phyloP scores from a whole-genome alignment of 2,797 vertebrate genomes.

The Microctenopoma lineatum region DNA sequence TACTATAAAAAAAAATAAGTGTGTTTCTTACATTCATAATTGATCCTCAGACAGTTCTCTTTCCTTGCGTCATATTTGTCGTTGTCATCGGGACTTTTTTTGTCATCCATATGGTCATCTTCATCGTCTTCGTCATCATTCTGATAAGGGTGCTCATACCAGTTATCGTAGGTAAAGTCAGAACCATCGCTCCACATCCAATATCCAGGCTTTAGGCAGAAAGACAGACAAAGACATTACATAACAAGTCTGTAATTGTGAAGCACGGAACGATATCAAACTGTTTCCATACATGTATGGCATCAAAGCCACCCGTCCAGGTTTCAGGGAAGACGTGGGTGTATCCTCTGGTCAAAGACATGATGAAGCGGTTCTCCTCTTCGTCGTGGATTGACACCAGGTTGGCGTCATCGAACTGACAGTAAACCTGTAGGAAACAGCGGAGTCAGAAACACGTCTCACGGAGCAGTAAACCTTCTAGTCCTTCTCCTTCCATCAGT shows the following conservation, averaged over 20 bases:
- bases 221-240: neutral
- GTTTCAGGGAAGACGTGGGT: slow-evolving; percentile 5
- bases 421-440: slow-evolving; percentile 40
- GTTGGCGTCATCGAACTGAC: slow-evolving; percentile 35
- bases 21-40: slow-evolving; percentile 43
- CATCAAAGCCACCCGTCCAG: slow-evolving; percentile 48
- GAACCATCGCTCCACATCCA: slow-evolving; percentile 63
- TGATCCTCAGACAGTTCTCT: slow-evolving; percentile 43
- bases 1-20: no score
- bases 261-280: neutral
- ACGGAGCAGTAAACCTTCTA: no score
- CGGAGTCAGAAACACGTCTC: neutral
- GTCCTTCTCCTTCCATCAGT: neutral
- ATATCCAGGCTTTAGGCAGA: neutral
- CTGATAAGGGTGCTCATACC: neutral
- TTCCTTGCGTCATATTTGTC: no score
- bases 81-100: no score
- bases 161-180: slow-evolving; percentile 24
- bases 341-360: slow-evolving; percentile 30
- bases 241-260: neutral
- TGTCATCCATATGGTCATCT: neutral
- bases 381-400: slow-evolving; percentile 46
- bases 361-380: slow-evolving; percentile 30
- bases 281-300: neutral
- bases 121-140: rapidly evolving